Conservation (phyloP, 2,113 vertebrate genomes). For the Amia ocellicauda region DNA sequence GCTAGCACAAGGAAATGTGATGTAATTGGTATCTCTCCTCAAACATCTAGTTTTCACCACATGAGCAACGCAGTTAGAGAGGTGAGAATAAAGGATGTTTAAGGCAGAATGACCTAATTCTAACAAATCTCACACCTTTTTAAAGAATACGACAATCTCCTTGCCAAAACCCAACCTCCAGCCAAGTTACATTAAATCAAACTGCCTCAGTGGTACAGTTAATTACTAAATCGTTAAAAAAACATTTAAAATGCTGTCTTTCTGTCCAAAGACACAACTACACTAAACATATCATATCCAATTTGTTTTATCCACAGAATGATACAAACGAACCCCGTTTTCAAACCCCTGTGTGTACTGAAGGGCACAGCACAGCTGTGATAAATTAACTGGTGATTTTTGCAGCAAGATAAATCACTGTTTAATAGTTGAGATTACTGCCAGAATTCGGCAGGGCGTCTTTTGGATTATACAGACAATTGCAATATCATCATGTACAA, state of each 20-base stretch:
- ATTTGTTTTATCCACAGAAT: slow-evolving; percentile 16
- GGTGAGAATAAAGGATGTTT: neutral
- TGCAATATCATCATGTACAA: neutral
- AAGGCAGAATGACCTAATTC: too few relatives aligned
- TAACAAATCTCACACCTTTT: too few relatives aligned
- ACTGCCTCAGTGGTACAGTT: slow-evolving; percentile 12
- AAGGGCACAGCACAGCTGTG: slow-evolving; percentile 27
- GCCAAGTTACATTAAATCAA: slow-evolving; percentile 23
- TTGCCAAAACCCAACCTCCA: slow-evolving; percentile 19
- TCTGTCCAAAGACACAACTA: slow-evolving; percentile 15
- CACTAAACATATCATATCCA: slow-evolving; percentile 14
- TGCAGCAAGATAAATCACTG: slow-evolving; percentile 28
- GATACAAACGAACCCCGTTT: slow-evolving; percentile 8
- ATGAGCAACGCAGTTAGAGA: neutral
- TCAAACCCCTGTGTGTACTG: slow-evolving; percentile 12
- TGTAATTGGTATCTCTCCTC: too few relatives aligned
- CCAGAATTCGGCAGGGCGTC: slow-evolving; percentile 13
- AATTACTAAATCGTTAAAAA: slow-evolving; percentile 20
- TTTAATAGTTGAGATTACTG: slow-evolving; percentile 30
- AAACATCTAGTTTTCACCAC: too few relatives aligned
- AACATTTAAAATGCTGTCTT: slow-evolving; percentile 20
- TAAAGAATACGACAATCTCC: slow-evolving; percentile 6
- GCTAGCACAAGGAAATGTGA: too few relatives aligned
- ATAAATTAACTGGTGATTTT: slow-evolving; percentile 33
- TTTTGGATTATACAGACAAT: neutral